Evolutionary conservation across 2,888 invertebrate species (phyloP), one percentile per base, ranked within the genome.

Genomic region (Scaptomyza parva): DNA sequence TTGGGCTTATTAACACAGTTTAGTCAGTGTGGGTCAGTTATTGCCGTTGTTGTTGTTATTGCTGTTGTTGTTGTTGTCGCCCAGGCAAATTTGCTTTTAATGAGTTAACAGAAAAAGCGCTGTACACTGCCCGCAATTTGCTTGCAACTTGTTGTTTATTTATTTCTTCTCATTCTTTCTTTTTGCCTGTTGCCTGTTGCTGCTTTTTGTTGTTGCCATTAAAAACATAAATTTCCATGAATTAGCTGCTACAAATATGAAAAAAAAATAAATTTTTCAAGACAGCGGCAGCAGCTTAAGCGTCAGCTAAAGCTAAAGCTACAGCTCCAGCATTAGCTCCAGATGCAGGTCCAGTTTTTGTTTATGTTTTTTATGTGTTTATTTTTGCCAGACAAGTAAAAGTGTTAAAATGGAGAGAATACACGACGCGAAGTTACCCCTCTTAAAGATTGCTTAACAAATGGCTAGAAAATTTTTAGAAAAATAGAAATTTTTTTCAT

Each of bases 151-250:
- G 18, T 35, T 33, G 33, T 48, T 33, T 48, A 48, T n/a, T 22
- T 33, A n/a, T 28, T n/a, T 30, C 18, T 1, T 28, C 18, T 6
- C 20, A 18, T 0, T 28, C 5, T 11, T 24, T 26, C 35, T 24
- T 55, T 8, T 12, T 58, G 9, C 39, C 39, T n/a, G 37, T 44
- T 40, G 43, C n/a, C 39, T 54, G 48, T 39, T 30, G 26, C 48
- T 44, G 22, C 22, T 5, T 22, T 22, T 53, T 64, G 63, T 57
- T 50, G 41, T 64, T 43, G 57, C 51, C 63, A 74, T 74, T 37
- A 55, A 70, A 70, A 66, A 63, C 78, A 78, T 64, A 44, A 74
- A 79, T 79, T 77, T 77, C 79, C 58, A 59, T 63, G 76, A 75
- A 76, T 57, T 67, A 60, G 48, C 55, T 47, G 63, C 70, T 55